Conservation (phyloP, 2,888 invertebrate species). For the Carcina quercana region DNA sequence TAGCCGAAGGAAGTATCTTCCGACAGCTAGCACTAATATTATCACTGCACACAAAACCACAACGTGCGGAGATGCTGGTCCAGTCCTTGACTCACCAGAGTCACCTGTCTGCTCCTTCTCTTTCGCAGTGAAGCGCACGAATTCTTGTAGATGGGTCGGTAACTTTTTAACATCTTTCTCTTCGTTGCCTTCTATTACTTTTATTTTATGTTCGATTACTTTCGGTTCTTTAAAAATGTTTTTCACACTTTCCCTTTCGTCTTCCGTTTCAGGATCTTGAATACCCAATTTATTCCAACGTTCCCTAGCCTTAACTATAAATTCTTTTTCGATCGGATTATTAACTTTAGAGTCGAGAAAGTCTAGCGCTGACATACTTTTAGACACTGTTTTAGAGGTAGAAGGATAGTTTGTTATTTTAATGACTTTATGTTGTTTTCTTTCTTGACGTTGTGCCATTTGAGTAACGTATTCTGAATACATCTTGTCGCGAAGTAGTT, state of each 20-base stretch:
- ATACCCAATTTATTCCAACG: slow-evolving; percentile 81
- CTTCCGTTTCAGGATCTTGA: slow-evolving; percentile 78
- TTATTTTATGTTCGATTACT: slow-evolving; percentile 68
- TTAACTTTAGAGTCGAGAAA: slow-evolving; percentile 53
- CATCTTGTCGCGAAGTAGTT: slow-evolving; percentile 86
- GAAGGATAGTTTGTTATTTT: slow-evolving; percentile 78
- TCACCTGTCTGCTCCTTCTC: slow-evolving; percentile 72
- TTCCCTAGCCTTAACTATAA: slow-evolving; percentile 83
- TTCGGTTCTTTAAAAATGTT: slow-evolving; percentile 54
- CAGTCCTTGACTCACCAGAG: slow-evolving; percentile 60
- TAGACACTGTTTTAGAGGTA: slow-evolving; percentile 38
- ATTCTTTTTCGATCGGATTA: slow-evolving; percentile 81
- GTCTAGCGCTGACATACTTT: slow-evolving; percentile 52
- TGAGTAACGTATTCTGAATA: slow-evolving; percentile 88
- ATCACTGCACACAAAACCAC: slow-evolving; percentile 67
- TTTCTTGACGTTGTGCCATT: slow-evolving; percentile 84
- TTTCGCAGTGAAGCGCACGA: slow-evolving; percentile 77
- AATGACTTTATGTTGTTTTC: slow-evolving; percentile 86
- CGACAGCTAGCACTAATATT: slow-evolving; percentile 57
- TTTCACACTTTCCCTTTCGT: slow-evolving; percentile 57
- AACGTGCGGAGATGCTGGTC: slow-evolving; percentile 62
- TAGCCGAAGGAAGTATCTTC: slow-evolving; percentile 53
- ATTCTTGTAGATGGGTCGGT: slow-evolving; percentile 86
- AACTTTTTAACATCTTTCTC: slow-evolving; percentile 77
- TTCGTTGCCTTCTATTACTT: slow-evolving; percentile 78